These are phyloP conservation scores for Scaptomyza polygonia DNA, from an alignment of 2,888 invertebrate genomes.

Conservation along the genomic window DNA sequence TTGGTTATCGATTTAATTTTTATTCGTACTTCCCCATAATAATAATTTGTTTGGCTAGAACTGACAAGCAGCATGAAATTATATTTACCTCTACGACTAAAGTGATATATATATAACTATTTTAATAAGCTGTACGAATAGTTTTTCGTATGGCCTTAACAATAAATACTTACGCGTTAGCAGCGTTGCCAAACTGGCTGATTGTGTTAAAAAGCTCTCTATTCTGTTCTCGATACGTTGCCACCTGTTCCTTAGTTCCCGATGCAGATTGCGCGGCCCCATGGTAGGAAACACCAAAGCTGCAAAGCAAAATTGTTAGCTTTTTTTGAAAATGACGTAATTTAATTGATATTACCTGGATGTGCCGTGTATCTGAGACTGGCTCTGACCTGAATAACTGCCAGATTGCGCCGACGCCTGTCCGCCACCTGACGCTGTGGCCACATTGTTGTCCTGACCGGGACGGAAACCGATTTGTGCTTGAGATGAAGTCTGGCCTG, in stretches of 20 bases:
- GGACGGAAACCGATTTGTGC: constrained; percentile 95
- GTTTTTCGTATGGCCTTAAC: background rate
- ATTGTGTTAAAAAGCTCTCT: constrained; percentile 88
- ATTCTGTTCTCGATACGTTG: constrained; percentile 88
- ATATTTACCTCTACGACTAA: too few species aligned
- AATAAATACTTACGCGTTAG: constrained; percentile 74
- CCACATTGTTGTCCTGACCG: constrained; percentile 85
- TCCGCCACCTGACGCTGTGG: constrained; percentile 89
- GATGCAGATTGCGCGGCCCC: constrained; percentile 94
- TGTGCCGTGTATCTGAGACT: constrained; percentile 92
- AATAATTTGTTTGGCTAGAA: too few species aligned
- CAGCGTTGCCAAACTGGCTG: constrained; percentile 84
- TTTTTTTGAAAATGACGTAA: background rate
- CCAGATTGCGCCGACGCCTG: constrained; percentile 92
- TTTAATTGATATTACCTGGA: constrained; percentile 85
- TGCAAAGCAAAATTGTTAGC: constrained; percentile 62
- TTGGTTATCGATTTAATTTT: too few species aligned
- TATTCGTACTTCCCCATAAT: too few species aligned
- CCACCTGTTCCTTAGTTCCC: constrained; percentile 87
- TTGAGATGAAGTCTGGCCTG: constrained; percentile 93
- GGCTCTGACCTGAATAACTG: constrained; percentile 90
- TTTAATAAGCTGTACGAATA: too few species aligned
- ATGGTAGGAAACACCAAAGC: constrained; percentile 90
- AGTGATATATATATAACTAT: too few species aligned
- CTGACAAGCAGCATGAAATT: too few species aligned